A percentile compares a stretch with the other conserved stretches of the same genome.
These are phyloP conservation scores for Hermetia illucens DNA, from an alignment of 1,140 invertebrate species.

Conservation along the genomic window DNA sequence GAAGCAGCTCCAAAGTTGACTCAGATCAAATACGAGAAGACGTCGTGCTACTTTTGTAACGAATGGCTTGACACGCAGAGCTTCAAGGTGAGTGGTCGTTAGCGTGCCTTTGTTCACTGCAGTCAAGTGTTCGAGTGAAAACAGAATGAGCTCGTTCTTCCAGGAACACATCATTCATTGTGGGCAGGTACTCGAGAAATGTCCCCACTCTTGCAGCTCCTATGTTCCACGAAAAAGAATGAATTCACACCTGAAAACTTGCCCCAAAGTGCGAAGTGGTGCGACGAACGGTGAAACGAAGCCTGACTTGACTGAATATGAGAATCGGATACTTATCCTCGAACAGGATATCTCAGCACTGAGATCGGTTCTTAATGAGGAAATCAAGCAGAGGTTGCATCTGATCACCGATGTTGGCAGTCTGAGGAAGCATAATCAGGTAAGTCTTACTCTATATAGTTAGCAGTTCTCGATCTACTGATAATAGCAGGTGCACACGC, in stretches of 20 bases:
- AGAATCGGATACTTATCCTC: constrained; percentile 18
- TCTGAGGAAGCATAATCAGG: constrained; percentile 26
- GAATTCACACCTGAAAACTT: constrained; percentile 39
- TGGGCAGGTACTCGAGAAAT: constrained; percentile 49
- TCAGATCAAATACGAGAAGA: constrained; percentile 32
- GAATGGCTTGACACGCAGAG: constrained; percentile 40
- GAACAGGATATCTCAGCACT: constrained; percentile 24
- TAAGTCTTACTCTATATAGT: too few species aligned
- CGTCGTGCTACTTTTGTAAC: constrained; percentile 46
- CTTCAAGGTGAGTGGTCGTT: constrained; percentile 30
- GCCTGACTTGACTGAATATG: constrained; percentile 9
- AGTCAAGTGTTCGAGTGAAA: constrained; percentile 7
- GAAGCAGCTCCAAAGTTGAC: too few species aligned
- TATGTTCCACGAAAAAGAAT: constrained; percentile 45
- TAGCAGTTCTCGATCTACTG: too few species aligned
- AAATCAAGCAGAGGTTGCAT: constrained; percentile 25
- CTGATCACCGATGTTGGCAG: constrained; percentile 27
- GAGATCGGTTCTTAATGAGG: constrained; percentile 26
- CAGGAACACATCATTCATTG: constrained; percentile 49
- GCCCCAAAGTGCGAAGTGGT: constrained; percentile 27
- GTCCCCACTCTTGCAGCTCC: constrained; percentile 46
- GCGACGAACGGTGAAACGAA: constrained; percentile 3
- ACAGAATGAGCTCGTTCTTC: constrained; percentile 10
- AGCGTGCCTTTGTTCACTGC: neutral
- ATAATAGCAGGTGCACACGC: too few species aligned